These are phyloP conservation scores for Cheilosia vernalis DNA, from an alignment of 2,888 invertebrate genomes.

Conservation along the genomic window DNA sequence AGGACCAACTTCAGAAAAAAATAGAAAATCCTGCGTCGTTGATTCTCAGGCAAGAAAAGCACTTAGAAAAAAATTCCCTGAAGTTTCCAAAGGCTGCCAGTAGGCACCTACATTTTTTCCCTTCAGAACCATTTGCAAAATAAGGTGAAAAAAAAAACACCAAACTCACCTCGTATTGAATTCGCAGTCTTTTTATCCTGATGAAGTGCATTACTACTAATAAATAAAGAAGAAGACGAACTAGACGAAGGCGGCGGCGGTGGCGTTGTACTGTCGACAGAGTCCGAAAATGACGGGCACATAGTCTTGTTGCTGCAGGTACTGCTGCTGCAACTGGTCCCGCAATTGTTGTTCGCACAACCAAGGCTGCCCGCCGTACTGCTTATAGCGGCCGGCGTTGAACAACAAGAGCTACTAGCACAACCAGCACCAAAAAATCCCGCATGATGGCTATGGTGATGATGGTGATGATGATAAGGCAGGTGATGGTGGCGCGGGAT, in stretches of 20 bases:
- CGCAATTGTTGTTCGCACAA: slow-evolving; percentile 67
- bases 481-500: slow-evolving; percentile 56
- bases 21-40: no score
- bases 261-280: slow-evolving; percentile 79
- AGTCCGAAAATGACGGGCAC: slow-evolving; percentile 76
- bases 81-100: no score
- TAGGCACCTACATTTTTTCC: no score
- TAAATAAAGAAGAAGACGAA: slow-evolving; percentile 73
- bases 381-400: slow-evolving; percentile 54
- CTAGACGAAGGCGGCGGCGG: slow-evolving; percentile 77
- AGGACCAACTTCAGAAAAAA: no score
- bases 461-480: slow-evolving; percentile 63
- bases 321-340: slow-evolving; percentile 75
- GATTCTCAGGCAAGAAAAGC: no score
- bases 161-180: slow-evolving; percentile 78
- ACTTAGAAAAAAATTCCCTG: no score
- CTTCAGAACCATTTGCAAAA: neutral
- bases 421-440: slow-evolving; percentile 64
- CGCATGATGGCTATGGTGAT: slow-evolving; percentile 71
- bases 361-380: slow-evolving; percentile 56
- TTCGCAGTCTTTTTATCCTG: slow-evolving; percentile 79
- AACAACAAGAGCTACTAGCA: slow-evolving; percentile 54
- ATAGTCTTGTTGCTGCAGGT: slow-evolving; percentile 68
- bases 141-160: neutral
- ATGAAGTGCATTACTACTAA: slow-evolving; percentile 76